phyloP scores from a whole-genome alignment of 2,113 vertebrate species.

The Bagarius yarrelli region DNA sequence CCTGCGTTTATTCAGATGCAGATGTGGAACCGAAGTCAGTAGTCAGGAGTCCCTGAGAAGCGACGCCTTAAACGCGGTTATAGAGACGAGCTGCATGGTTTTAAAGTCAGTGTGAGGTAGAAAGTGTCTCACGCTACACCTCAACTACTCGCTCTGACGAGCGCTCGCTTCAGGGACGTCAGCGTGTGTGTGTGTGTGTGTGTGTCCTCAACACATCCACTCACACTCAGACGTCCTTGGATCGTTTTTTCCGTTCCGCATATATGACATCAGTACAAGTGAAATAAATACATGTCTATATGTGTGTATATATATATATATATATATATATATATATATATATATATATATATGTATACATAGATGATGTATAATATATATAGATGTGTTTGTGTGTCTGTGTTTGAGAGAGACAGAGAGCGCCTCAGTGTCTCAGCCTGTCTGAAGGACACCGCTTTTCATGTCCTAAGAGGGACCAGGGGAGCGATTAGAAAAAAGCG shows the following conservation, averaged over 20 bases:
- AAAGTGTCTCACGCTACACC: not conserved
- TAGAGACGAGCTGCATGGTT: not conserved
- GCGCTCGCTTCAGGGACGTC: not conserved
- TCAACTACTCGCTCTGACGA: not conserved
- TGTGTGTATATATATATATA: not conserved
- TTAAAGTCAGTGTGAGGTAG: not conserved
- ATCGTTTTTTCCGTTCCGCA: not conserved
- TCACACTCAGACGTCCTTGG: not conserved
- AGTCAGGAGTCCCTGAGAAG: not conserved
- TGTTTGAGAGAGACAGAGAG: not conserved
- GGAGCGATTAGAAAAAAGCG: slow-evolving; percentile 71
- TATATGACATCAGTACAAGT: not conserved
- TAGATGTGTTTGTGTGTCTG: not conserved
- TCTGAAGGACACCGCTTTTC: slow-evolving; percentile 65
- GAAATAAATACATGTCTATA: not conserved
- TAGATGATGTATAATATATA: no score
- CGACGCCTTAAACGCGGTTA: not conserved
- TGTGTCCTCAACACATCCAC: not conserved
- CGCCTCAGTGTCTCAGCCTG: slow-evolving; percentile 47
- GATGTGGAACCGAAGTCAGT: no score
- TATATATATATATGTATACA: not conserved
- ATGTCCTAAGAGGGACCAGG: slow-evolving; percentile 71
- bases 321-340: not conserved
- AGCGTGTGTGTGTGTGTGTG: no score
- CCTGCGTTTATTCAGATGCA: no score